Base-by-base conservation (phyloP, 2,113 vertebrate genomes). In the Scartelaos histophorus region DNA sequence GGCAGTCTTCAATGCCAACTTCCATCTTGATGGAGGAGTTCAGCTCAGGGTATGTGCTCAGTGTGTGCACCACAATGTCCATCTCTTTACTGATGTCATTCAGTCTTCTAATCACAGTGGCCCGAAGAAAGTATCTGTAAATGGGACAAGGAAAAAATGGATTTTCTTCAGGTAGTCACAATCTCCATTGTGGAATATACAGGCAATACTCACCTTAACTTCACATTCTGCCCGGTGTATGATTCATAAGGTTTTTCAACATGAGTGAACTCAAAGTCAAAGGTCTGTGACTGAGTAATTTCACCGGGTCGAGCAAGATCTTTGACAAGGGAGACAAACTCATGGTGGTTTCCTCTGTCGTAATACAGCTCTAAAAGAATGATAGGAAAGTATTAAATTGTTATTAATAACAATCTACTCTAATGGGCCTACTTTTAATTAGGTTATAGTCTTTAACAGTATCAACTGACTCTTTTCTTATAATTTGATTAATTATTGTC, bases 21-120 rank as follows among this genome's bases (percentile, higher is more conserved):
- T 99, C 98, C 98, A 99, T 99, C 88, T 97, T 99, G 80, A 99
- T 99, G 60, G 98, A 99, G 12, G 97, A 98, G 90, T 98, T 99
- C 83, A 99, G 94, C 84, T 99, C 98, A 0, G 98, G 97, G 81
- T 98, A 94, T 0, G 97, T 97, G 91, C 96, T 98, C 65, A 99
- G 88, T 0, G 97, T 99, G 84, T 99, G 97, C 51, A 99, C 98
- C 0, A 99, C 97, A 0, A 99, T 97, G 83, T 98, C 97, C 95
- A 96, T 95, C 90, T 99, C 98, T 83, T 98, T 99, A 78, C 93
- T 95, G 62, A 99, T 94, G 5, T 99, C 97, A 0, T 96, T 98
- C 83, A 99, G 92, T 85, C 97, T 91, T 76, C 98, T 95, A 91
- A 96, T 95, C 82, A 99, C 95, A 0, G 97, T 98, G 17, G 97